phyloP scores from a whole-genome alignment of 1,140 invertebrate species.

The Drosophila truncata region DNA sequence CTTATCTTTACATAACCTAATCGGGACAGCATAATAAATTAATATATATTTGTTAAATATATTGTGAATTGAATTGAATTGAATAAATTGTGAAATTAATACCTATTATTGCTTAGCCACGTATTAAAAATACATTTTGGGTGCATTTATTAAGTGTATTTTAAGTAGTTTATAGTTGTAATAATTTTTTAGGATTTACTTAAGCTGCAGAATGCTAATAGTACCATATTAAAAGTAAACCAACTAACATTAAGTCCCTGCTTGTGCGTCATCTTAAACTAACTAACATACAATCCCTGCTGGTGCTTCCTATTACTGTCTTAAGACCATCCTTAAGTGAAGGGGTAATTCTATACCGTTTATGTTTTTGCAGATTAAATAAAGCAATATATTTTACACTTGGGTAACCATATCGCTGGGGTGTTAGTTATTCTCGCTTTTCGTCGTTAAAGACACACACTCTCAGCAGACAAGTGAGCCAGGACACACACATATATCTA shows the following conservation, averaged over 20 bases:
- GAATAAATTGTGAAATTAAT: not conserved
- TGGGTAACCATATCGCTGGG: slow-evolving; percentile 19
- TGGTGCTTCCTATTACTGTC: not conserved
- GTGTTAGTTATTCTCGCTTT: slow-evolving; percentile 22
- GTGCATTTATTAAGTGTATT: not conserved
- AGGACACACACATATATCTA: not conserved
- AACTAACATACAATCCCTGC: not conserved
- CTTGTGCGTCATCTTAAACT: not conserved
- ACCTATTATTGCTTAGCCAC: not conserved
- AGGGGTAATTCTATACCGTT: not conserved
- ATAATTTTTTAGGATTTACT: not conserved
- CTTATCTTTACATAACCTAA: not conserved
- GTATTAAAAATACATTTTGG: not conserved
- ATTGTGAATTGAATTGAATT: no score
- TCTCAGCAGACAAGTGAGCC: slow-evolving; percentile 29
- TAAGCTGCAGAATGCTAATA: not conserved
- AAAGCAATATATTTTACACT: slow-evolving; percentile 18
- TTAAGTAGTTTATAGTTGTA: not conserved
- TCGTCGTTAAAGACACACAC: slow-evolving; percentile 17
- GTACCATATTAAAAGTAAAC: not conserved
- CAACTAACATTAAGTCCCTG: not conserved
- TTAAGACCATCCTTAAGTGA: not conserved
- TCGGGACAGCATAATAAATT: not conserved
- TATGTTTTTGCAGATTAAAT: slow-evolving; percentile 10
- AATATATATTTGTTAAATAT: no score